Base-by-base conservation (phyloP, 2,113 vertebrate genomes). In the Menidia beryllina region DNA sequence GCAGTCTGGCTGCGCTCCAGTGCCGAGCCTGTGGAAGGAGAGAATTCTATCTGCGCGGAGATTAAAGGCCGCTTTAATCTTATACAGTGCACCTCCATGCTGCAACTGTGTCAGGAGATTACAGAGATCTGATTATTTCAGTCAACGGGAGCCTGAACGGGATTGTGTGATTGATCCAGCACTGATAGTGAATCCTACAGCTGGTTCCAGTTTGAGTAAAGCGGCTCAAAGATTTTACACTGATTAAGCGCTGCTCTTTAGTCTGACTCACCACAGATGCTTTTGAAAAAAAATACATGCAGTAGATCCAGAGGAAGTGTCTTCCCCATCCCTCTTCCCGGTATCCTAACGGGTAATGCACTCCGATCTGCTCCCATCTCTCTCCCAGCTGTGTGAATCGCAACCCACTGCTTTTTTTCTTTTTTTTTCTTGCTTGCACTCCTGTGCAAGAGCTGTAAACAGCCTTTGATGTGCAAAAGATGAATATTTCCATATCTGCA, bases 51-150 rank as follows among this genome's bases (percentile, higher is more conserved):
- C 38, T 58, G 64, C 60, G 77, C 43, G 2, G 3, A 69, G 69
- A 45, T 23, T 1, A 20, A 70, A 63, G 27, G 26, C 48, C n/a
- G 43, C 55, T 73, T 70, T 73, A 68, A 78, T 81, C 60, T 54
- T 0, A 52, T 25, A 27, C 23, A 43, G 41, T 36, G 65, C 61
- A 2, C 66, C 68, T 48, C 34, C 24, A 36, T 56, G 51, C 48
- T 34, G 20, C 21, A 57, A 25, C 52, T 47, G 17, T 21, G 26
- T 38, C 30, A 17, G 43, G 0, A 27, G 25, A 60, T 64, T 38
- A 21, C 25, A 52, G 21, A 47, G 56, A 54, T 49, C 3, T 49
- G 75, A 73, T 63, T 49, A 61, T 45, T 75, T 67, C 21, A 59
- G 60, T 47, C 41, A 62, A 30, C 27, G n/a, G n/a, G 14, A 26